Conservation (phyloP, 1,140 invertebrate genomes). For the Drosophila triauraria region DNA sequence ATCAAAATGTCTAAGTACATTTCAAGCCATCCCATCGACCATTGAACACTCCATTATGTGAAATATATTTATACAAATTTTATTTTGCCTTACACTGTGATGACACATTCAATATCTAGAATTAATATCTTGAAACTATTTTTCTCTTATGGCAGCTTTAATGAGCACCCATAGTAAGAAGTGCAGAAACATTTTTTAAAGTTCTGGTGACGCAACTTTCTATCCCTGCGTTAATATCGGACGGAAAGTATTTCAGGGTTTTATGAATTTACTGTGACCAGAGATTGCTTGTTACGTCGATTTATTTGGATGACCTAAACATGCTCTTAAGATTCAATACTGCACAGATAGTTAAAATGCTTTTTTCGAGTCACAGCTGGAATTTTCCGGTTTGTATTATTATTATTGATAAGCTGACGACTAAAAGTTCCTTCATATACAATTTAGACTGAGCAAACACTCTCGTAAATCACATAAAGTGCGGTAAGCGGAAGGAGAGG, state of each 20-base stretch:
- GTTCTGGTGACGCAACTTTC: too few species aligned
- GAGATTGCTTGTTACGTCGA: neutral
- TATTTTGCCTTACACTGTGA: too few species aligned
- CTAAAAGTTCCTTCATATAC: conserved; percentile 15
- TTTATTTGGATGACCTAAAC: neutral
- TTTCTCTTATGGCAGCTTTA: too few species aligned
- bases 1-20: neutral
- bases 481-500: neutral
- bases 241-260: too few species aligned
- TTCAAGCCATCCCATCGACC: too few species aligned
- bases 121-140: too few species aligned
- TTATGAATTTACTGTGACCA: neutral
- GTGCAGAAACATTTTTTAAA: too few species aligned
- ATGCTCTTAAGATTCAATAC: neutral
- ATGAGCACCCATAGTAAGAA: too few species aligned
- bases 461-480: conserved; percentile 47
- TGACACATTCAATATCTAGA: too few species aligned
- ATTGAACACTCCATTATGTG: too few species aligned
- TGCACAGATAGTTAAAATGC: neutral
- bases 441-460: conserved; percentile 12
- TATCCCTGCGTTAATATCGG: too few species aligned
- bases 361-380: conserved; percentile 28
- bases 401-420: conserved; percentile 32
- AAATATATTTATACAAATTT: too few species aligned
- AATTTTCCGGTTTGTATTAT: conserved; percentile 6